phyloP scores from a whole-genome alignment of 2,797 vertebrate species.

The Salarias fasciatus region DNA sequence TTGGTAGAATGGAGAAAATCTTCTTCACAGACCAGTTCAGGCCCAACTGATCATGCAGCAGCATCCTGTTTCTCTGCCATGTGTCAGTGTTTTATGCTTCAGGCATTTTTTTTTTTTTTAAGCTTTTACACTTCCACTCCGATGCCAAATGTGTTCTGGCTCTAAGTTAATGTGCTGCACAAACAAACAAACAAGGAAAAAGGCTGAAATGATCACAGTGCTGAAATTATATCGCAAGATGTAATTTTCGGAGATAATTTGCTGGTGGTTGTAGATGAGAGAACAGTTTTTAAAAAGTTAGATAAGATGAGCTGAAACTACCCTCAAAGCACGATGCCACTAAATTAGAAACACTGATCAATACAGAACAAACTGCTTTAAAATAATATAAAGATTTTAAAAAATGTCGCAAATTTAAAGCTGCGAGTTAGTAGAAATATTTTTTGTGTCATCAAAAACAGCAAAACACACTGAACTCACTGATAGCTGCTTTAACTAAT shows the following conservation, averaged over 20 bases:
- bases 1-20: not conserved
- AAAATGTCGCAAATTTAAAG: too few relatives aligned
- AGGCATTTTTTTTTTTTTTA: not conserved
- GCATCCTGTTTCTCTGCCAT: conserved; percentile 4
- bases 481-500: too few relatives aligned
- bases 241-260: conserved; percentile 12
- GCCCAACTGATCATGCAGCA: not conserved
- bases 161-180: not conserved
- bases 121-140: conserved; percentile 2
- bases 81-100: conserved; percentile 16
- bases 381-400: too few relatives aligned
- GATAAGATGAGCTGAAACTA: too few relatives aligned
- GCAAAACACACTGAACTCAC: too few relatives aligned
- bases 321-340: too few relatives aligned
- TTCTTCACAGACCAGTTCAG: conserved; percentile 4
- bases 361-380: too few relatives aligned
- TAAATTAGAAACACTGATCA: too few relatives aligned
- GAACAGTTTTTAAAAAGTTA: conserved; percentile 6
- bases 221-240: conserved; percentile 11
- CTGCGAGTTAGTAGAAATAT: too few relatives aligned
- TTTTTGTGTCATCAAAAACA: too few relatives aligned
- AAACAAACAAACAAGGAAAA: not conserved
- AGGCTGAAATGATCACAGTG: not conserved
- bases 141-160: conserved; percentile 33
- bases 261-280: conserved; percentile 17